These are phyloP conservation scores for Varanus komodoensis DNA, from an alignment of 2,113 vertebrate genomes.

Conservation along the genomic window DNA sequence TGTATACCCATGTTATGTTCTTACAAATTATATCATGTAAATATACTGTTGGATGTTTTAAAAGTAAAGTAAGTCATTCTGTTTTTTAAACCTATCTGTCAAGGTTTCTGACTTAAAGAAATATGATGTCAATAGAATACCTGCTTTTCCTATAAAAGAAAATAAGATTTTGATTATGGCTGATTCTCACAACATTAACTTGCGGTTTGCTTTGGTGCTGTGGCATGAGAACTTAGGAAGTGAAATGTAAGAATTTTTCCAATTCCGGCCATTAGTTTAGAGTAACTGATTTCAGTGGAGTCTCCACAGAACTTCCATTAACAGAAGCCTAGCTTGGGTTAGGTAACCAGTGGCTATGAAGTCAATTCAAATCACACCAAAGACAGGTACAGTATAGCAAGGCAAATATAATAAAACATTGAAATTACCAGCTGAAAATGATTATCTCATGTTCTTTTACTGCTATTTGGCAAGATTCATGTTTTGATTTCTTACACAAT, in stretches of 20 bases:
- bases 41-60: too few species aligned
- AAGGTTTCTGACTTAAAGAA: too few species aligned
- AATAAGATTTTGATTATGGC: not conserved
- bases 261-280: too few species aligned
- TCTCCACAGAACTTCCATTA: not conserved
- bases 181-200: not conserved
- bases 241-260: too few species aligned
- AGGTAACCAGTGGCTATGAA: not conserved
- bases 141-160: not conserved
- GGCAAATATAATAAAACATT: not conserved
- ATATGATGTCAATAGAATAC: not conserved
- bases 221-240: not conserved
- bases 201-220: not conserved
- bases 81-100: too few species aligned
- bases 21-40: not conserved
- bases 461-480: not conserved
- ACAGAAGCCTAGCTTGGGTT: not conserved
- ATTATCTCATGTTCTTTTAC: not conserved
- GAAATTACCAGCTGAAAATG: not conserved
- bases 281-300: not conserved
- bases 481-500: not conserved
- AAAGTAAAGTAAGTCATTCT: too few species aligned
- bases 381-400: not conserved
- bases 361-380: not conserved
- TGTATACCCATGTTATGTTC: not conserved